phyloP scores from a whole-genome alignment of 2,113 vertebrate genomes.

The Chaetorhynchus papuensis region DNA sequence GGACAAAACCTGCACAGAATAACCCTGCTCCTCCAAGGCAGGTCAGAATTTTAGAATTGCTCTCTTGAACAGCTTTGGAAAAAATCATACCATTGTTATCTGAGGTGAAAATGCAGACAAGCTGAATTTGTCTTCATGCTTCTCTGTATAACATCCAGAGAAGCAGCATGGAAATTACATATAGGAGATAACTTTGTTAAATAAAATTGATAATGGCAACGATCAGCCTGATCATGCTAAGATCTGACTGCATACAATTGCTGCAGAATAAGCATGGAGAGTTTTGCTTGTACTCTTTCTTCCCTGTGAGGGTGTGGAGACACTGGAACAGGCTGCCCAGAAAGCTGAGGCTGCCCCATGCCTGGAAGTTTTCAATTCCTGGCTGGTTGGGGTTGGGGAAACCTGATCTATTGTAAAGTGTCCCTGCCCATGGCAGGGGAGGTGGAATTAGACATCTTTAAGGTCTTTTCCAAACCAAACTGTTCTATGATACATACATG shows the following conservation, averaged over 20 bases:
- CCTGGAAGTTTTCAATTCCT: neutral
- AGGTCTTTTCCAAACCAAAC: neutral
- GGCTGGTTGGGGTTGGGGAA: neutral
- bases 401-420: neutral
- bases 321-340: neutral
- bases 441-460: neutral
- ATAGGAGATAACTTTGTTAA: neutral
- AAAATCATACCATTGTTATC: neutral
- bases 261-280: neutral
- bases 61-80: neutral
- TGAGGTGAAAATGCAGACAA: neutral
- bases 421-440: neutral
- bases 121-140: neutral
- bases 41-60: neutral
- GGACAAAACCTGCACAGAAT: neutral
- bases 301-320: neutral
- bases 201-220: neutral
- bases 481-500: neutral
- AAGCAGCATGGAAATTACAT: neutral
- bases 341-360: neutral
- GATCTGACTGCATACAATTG: neutral
- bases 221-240: neutral
- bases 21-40: neutral
- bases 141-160: neutral
- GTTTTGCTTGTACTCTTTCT: neutral